Percentiles rank a stretch among this genome's conserved stretches.
Conservation (phyloP, 1,140 invertebrate species). For the Neodiprion virginianus region DNA sequence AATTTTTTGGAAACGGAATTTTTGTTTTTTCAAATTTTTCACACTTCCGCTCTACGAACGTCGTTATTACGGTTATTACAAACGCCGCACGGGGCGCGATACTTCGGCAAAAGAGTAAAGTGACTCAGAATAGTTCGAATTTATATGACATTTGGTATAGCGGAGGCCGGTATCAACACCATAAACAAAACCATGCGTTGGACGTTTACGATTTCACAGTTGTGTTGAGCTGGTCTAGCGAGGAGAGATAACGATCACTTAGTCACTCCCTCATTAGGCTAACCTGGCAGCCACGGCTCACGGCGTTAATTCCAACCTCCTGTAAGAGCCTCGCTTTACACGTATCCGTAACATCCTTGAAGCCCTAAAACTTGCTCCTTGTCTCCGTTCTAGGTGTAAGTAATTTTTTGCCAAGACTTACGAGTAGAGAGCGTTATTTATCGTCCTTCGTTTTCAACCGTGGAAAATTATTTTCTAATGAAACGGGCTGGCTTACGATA, state of each 20-base stretch:
- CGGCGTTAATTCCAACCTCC: no score
- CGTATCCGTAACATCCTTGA: no score
- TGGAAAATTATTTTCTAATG: no score
- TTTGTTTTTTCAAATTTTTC: slow-evolving; percentile 19
- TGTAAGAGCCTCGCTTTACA: no score
- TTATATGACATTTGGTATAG: slow-evolving; percentile 38
- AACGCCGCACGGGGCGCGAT: slow-evolving; percentile 32
- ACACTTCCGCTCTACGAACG: slow-evolving; percentile 37
- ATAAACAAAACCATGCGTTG: slow-evolving; percentile 50
- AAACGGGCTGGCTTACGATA: no score
- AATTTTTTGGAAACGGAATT: slow-evolving; percentile 24
- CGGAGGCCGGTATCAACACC: slow-evolving; percentile 39
- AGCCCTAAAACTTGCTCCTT: no score
- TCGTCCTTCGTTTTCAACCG: no score
- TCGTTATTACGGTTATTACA: slow-evolving; percentile 38
- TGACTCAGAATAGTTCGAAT: slow-evolving; percentile 28
- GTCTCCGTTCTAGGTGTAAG: no score
- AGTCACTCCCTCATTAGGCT: slow-evolving; percentile 51
- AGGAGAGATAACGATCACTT: slow-evolving; percentile 49
- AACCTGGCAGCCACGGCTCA: slow-evolving; percentile 23
- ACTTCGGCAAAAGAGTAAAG: no score
- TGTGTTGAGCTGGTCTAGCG: slow-evolving; percentile 26
- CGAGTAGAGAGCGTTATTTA: no score
- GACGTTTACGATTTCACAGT: slow-evolving; percentile 44
- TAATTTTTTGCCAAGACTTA: no score